These are phyloP conservation scores for Agonum fuliginosum DNA, from an alignment of 2,888 invertebrate genomes.

Conservation along the genomic window DNA sequence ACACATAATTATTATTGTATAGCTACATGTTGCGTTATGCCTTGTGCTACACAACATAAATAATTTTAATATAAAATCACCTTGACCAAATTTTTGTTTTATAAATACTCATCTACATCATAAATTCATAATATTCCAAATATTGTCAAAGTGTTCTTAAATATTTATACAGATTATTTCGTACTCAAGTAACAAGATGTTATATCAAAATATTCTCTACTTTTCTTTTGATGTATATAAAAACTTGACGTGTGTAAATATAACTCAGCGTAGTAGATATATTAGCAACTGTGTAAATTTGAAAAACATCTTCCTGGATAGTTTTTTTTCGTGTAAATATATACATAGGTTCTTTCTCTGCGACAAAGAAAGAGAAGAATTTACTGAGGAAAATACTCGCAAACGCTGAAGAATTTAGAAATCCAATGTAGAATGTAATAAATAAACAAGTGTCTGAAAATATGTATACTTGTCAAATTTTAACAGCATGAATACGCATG, in stretches of 20 bases:
- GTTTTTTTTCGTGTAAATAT: not conserved
- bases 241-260: slow-evolving; percentile 23
- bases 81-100: slow-evolving; percentile 1
- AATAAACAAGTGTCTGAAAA: not conserved
- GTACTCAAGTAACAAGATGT: slow-evolving; percentile 9
- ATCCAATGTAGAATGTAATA: not conserved
- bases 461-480: not conserved
- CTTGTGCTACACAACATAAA: too few species aligned
- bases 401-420: too few species aligned
- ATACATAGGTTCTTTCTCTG: not conserved
- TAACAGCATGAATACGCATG: too few species aligned
- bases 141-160: not conserved
- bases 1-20: too few species aligned
- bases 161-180: not conserved
- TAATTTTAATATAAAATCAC: not conserved
- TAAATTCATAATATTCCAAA: slow-evolving; percentile 30
- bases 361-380: not conserved
- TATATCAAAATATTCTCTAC: slow-evolving; percentile 11
- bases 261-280: not conserved
- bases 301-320: slow-evolving; percentile 19
- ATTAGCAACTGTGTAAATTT: slow-evolving; percentile 12
- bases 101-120: not conserved
- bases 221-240: slow-evolving; percentile 26
- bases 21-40: too few species aligned
- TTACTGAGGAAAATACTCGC: not conserved